phyloP scores from a whole-genome alignment of 2,113 vertebrate genomes.

The Pholis gunnellus region DNA sequence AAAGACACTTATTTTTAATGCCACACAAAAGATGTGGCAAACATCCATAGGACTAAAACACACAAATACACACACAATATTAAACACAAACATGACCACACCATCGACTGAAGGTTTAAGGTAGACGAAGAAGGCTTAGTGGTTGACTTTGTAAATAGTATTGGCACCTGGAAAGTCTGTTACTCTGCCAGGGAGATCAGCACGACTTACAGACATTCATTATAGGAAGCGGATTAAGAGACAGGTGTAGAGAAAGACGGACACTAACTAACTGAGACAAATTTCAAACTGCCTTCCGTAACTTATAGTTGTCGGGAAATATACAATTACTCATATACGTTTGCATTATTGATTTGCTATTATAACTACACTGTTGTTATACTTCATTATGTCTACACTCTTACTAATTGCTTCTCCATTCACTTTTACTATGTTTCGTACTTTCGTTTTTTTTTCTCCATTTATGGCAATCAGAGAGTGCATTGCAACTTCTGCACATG shows the following conservation, averaged over 20 bases:
- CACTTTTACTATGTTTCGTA: not conserved
- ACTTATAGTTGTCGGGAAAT: not conserved
- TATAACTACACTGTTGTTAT: not conserved
- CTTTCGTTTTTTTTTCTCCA: not conserved
- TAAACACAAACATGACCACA: not conserved
- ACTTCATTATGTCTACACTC: not conserved
- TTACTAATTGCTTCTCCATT: not conserved
- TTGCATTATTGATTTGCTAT: not conserved
- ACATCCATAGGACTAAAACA: not conserved
- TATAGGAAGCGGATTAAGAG: not conserved
- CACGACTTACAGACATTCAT: conserved; percentile 35
- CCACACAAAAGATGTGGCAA: not conserved
- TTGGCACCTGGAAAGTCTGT: conserved; percentile 5
- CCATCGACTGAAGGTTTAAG: conserved; percentile 12
- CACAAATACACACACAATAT: not conserved
- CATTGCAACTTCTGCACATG: not conserved
- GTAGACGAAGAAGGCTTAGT: conserved; percentile 19
- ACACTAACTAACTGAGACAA: not conserved
- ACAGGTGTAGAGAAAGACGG: not conserved
- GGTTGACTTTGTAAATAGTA: conserved; percentile 18
- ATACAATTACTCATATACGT: too few relatives aligned
- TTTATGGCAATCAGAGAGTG: not conserved
- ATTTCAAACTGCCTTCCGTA: not conserved
- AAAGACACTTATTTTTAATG: not conserved
- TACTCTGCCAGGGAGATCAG: conserved; percentile 17